Percentiles rank a stretch among this genome's conserved stretches.
Conservation (phyloP, 2,888 invertebrate genomes). For the Linnaemya tessellans region DNA sequence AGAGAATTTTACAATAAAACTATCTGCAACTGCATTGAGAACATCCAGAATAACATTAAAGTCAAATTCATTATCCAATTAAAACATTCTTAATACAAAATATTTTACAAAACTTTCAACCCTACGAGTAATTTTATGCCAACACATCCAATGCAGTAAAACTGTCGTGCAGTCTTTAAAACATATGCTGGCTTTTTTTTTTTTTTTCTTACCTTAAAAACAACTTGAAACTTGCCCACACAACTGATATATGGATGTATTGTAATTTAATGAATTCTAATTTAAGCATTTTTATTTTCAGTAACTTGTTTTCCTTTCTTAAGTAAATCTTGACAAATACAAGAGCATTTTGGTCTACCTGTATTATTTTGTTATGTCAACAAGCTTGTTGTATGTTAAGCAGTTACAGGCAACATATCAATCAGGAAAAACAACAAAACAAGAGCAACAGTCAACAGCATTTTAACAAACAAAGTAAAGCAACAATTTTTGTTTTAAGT, state of each 20-base stretch:
- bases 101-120: no score
- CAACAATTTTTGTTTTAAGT: constrained; percentile 9
- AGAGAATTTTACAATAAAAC: no score
- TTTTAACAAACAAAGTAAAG: constrained; percentile 5
- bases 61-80: no score
- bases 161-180: no score
- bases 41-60: no score
- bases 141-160: no score
- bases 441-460: not conserved
- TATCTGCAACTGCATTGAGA: no score
- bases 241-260: not conserved
- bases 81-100: no score
- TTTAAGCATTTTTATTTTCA: constrained; percentile 1
- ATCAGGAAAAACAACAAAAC: constrained; percentile 35
- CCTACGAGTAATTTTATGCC: no score
- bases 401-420: constrained; percentile 50
- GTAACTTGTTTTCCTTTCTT: constrained; percentile 19
- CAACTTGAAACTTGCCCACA: not conserved
- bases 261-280: not conserved
- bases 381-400: constrained; percentile 59
- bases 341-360: constrained; percentile 38
- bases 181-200: not conserved
- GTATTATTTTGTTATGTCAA: constrained; percentile 34
- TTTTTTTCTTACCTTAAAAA: not conserved
- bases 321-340: constrained; percentile 50